Evolutionary conservation across 2,113 vertebrate species (phyloP), one percentile per base, ranked within the genome.

Genomic region (Potamarius usumacintae): DNA sequence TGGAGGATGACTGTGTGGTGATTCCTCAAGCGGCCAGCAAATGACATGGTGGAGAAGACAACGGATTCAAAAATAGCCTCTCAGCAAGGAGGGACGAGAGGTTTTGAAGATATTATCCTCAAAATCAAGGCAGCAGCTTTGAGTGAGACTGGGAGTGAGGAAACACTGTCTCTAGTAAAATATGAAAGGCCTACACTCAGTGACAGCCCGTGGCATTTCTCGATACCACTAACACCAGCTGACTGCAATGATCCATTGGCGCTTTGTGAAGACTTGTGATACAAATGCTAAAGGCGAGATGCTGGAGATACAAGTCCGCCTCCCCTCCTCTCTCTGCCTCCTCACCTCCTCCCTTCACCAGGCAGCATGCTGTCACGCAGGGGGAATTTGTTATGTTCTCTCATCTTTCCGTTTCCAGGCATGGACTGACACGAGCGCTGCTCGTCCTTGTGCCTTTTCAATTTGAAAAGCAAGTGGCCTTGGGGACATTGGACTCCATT

Each of bases 91-190:
- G 89, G 91, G 92, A 90, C 53, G 30, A 91, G 92, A 94, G 94
- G 94, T 95, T 90, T 94, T 95, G 93, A 94, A 96, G 95, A 95
- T 96, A 95, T 95, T 95, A 94, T 95, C 94, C 94, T 96, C 94
- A 95, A 95, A 96, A 93, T 93, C 93, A 27, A 92, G 85, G 89
- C 83, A 83, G 78, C 83, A 87, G 94, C 93, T 94, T 95, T 94
- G 94, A 94, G 94, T 94, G 93, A 95, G 92, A 92, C 94, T 92
- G 69, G 85, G 87, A 91, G 94, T 93, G 93, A 92, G 92, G 91
- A 91, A 92, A 92, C 83, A 92, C 94, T 95, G 94, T 96, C 95
- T 94, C 63, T 91, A 67, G 92, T 96, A 94, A 96, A 95, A 95
- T 95, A 96, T 96, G 95, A 95, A 95, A 93, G 94, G 92, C 90